phyloP scores from a whole-genome alignment of 2,797 vertebrate genomes.

The Crenuchus spilurus region DNA sequence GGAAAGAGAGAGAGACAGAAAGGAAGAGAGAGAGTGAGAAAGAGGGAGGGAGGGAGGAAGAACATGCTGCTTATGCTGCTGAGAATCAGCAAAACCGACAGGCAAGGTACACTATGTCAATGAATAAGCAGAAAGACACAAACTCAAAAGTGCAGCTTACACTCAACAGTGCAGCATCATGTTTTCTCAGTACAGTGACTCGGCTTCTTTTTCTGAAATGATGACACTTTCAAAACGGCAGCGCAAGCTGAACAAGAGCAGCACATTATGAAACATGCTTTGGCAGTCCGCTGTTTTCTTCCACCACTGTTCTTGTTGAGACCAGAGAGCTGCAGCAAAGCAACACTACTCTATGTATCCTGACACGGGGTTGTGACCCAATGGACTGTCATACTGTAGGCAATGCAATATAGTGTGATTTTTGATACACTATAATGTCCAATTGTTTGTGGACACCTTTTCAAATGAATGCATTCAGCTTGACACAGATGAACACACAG shows the following conservation, averaged over 20 bases:
- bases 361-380: too few species aligned
- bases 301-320: neutral
- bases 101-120: neutral
- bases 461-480: too few species aligned
- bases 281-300: constrained; percentile 16
- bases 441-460: too few species aligned
- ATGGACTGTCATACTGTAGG: too few species aligned
- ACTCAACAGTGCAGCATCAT: neutral
- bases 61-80: neutral
- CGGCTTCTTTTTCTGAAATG: neutral
- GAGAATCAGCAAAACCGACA: neutral
- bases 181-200: neutral
- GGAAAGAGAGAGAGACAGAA: neutral
- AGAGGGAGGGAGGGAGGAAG: neutral
- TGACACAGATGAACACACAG: too few species aligned
- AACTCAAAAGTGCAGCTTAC: neutral
- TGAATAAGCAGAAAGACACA: neutral
- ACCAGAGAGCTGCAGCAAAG: too few species aligned
- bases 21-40: neutral
- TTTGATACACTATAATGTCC: too few species aligned
- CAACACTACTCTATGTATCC: too few species aligned
- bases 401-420: too few species aligned
- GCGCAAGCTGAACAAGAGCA: constrained; percentile 7
- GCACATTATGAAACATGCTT: constrained; percentile 26
- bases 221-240: neutral